Percentiles rank a stretch among this genome's conserved stretches.
Conservation (phyloP, 2,797 vertebrate species). For the Telmatherina bonti region DNA sequence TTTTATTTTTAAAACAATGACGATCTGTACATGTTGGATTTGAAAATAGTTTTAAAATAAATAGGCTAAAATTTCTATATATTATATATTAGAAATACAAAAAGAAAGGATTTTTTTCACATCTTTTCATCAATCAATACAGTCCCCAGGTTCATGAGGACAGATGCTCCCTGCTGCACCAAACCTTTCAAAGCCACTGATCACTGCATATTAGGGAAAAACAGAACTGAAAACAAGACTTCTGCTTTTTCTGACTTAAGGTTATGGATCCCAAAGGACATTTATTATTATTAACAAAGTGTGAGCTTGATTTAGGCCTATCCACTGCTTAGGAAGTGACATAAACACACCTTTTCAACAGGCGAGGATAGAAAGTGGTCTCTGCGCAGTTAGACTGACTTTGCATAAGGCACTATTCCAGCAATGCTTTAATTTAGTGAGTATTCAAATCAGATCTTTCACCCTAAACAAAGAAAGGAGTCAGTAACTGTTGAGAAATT, state of each 20-base stretch:
- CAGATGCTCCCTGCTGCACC: constrained; percentile 4
- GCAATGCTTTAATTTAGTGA: constrained; percentile 31
- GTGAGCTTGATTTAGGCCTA: constrained; percentile 8
- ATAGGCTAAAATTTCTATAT: constrained; percentile 41
- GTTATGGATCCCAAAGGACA: constrained; percentile 7
- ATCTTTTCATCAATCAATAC: constrained; percentile 11
- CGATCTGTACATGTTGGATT: constrained; percentile 36
- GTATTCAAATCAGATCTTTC: constrained; percentile 1
- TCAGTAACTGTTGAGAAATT: constrained; percentile 6
- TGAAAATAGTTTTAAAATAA: constrained; percentile 50
- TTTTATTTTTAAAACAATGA: constrained; percentile 54
- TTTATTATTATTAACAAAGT: constrained; percentile 31
- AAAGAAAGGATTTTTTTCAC: not conserved
- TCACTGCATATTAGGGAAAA: constrained; percentile 18
- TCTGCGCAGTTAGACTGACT: not conserved
- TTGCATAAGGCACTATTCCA: constrained; percentile 67
- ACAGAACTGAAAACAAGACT: constrained; percentile 21
- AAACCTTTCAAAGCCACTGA: not conserved
- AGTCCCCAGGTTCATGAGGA: constrained; percentile 25
- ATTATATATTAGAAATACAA: constrained; percentile 14
- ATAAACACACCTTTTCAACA: not conserved
- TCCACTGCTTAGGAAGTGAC: constrained; percentile 3
- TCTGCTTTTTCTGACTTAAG: constrained; percentile 24
- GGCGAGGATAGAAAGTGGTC: not conserved
- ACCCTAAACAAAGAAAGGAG: not conserved